A percentile compares a stretch with the other conserved stretches of the same genome.
phyloP scores from a whole-genome alignment of 2,888 invertebrate species.

The Thereva unica region DNA sequence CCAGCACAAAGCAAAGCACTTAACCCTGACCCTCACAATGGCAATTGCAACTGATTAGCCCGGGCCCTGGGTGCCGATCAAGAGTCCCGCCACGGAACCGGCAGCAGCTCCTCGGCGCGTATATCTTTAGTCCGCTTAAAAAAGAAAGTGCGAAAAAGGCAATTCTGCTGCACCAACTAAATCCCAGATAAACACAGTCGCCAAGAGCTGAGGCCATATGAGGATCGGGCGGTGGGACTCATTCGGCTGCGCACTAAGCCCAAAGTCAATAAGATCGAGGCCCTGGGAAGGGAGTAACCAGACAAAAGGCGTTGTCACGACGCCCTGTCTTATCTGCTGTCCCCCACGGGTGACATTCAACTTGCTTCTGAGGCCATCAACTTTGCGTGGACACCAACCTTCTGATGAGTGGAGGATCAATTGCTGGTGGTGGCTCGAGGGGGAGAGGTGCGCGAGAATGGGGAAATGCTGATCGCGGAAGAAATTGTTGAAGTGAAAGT shows the following conservation, averaged over 20 bases:
- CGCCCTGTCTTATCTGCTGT: slow-evolving; percentile 17
- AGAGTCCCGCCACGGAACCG: neutral
- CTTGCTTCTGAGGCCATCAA: neutral
- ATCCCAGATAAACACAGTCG: no score
- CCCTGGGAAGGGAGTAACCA: neutral
- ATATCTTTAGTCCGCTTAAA: neutral
- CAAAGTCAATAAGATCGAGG: no score
- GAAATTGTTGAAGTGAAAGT: no score
- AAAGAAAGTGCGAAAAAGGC: slow-evolving; percentile 5
- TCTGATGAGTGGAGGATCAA: neutral
- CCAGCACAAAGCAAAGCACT: slow-evolving; percentile 22
- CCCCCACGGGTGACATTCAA: slow-evolving; percentile 16
- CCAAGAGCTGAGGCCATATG: no score
- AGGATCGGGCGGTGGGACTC: no score
- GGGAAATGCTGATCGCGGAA: no score
- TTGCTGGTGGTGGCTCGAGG: no score
- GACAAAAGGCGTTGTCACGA: neutral
- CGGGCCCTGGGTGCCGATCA: neutral
- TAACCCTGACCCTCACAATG: slow-evolving; percentile 35
- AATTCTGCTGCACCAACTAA: neutral
- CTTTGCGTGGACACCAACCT: neutral
- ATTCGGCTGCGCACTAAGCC: no score
- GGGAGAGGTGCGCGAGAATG: no score
- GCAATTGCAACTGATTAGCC: slow-evolving; percentile 28
- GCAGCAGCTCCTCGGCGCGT: neutral